These are phyloP conservation scores for Sarcophaga carnaria DNA, from an alignment of 2,888 invertebrate species.

Conservation along the genomic window DNA sequence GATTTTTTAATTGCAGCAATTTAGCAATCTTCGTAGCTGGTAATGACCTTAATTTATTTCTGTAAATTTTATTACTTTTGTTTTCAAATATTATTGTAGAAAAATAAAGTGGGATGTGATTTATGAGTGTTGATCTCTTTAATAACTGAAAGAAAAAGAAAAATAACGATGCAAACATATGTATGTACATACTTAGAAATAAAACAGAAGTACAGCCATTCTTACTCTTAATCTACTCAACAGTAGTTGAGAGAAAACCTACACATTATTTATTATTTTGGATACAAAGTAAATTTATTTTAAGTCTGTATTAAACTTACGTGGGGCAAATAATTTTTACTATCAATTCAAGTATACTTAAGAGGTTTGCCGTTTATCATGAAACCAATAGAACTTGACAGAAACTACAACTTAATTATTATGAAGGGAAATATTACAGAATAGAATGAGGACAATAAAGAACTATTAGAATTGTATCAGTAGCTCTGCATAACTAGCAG, in stretches of 20 bases:
- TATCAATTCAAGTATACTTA: too few species aligned
- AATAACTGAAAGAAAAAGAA: too few species aligned
- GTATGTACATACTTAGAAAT: not conserved
- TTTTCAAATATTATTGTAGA: not conserved
- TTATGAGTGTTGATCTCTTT: constrained; percentile 1
- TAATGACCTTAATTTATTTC: constrained; percentile 24
- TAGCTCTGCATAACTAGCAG: too few species aligned
- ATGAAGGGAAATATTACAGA: too few species aligned
- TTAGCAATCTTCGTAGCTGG: not conserved
- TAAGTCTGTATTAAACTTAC: too few species aligned
- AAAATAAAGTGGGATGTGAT: constrained; percentile 11
- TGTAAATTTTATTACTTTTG: not conserved
- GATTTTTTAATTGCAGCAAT: constrained; percentile 19
- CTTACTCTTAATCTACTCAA: not conserved
- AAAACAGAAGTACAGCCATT: not conserved
- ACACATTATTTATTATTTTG: not conserved
- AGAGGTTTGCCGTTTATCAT: too few species aligned
- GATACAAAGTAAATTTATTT: too few species aligned
- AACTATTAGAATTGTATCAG: too few species aligned
- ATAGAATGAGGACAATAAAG: too few species aligned
- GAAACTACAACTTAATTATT: too few species aligned
- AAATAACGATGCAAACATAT: not conserved
- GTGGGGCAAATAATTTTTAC: too few species aligned
- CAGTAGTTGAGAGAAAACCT: not conserved
- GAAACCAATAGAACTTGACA: too few species aligned